These are phyloP conservation scores for Megalopta genalis DNA, from an alignment of 1,140 invertebrate genomes.

Conservation along the genomic window DNA sequence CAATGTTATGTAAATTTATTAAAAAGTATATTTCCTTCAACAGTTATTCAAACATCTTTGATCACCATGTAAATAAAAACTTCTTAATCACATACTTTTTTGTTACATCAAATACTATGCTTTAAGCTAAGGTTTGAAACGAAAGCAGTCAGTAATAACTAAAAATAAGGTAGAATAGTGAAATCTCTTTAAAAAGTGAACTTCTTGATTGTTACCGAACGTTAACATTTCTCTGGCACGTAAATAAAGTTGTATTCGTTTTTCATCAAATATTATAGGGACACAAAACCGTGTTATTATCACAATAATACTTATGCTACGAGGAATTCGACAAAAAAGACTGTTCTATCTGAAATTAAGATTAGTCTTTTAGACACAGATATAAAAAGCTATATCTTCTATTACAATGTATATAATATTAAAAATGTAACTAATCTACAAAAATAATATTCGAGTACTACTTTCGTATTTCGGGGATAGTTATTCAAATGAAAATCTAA, in stretches of 20 bases:
- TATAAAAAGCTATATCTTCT: conserved; percentile 15
- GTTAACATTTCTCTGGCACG: background rate
- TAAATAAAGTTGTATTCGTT: background rate
- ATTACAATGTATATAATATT: background rate
- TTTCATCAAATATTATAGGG: conserved; percentile 1
- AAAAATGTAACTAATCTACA: conserved; percentile 17
- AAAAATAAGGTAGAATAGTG: background rate
- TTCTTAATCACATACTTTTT: conserved; percentile 7
- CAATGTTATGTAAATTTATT: conserved; percentile 4
- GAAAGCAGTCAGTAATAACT: background rate
- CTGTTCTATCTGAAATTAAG: background rate
- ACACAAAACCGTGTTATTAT: conserved; percentile 20
- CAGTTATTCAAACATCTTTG: conserved; percentile 29
- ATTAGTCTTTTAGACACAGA: conserved; percentile 10
- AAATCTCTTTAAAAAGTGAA: background rate
- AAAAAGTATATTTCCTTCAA: conserved; percentile 45
- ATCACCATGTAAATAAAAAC: conserved; percentile 20
- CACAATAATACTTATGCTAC: conserved; percentile 25
- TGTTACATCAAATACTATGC: conserved; percentile 5
- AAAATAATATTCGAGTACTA: conserved; percentile 3
- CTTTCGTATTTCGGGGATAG: background rate
- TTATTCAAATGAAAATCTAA: background rate
- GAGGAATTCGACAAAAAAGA: conserved; percentile 16
- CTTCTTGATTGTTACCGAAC: background rate
- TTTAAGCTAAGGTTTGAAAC: background rate